phyloP scores from a whole-genome alignment of 1,140 invertebrate genomes.

The Portunus trituberculatus region DNA sequence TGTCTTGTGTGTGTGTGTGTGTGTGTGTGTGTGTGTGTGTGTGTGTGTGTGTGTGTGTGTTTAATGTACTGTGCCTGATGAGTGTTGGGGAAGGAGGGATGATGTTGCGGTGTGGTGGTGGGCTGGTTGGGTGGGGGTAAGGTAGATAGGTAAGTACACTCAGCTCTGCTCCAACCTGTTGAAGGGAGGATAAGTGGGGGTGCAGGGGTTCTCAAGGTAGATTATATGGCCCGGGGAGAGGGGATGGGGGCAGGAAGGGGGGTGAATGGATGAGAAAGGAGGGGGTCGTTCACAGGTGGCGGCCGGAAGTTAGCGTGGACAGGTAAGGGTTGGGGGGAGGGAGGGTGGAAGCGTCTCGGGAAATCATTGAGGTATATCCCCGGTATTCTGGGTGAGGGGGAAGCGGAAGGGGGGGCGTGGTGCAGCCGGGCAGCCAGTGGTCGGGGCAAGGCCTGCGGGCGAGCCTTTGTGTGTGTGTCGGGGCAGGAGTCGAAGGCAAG shows the following conservation, averaged over 20 bases:
- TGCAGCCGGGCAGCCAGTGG: background rate
- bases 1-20: background rate
- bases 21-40: no score
- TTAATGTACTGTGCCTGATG: background rate
- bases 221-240: background rate
- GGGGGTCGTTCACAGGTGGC: slow-evolving; percentile 7
- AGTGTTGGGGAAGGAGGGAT: background rate
- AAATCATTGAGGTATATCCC: slow-evolving; percentile 3
- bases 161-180: background rate
- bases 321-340: background rate
- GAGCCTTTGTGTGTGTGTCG: background rate
- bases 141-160: background rate
- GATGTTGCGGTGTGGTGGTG: no score
- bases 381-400: background rate
- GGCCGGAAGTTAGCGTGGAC: background rate
- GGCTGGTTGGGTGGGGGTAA: background rate
- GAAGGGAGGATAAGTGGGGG: background rate
- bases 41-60: no score
- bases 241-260: background rate
- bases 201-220: background rate
- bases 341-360: background rate
- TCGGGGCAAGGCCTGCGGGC: background rate
- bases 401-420: background rate
- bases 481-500: background rate
- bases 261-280: no score